A percentile compares a stretch with the other conserved stretches of the same genome.
These are phyloP conservation scores for Pipra filicauda DNA, from an alignment of 2,113 vertebrate genomes.

Conservation along the genomic window DNA sequence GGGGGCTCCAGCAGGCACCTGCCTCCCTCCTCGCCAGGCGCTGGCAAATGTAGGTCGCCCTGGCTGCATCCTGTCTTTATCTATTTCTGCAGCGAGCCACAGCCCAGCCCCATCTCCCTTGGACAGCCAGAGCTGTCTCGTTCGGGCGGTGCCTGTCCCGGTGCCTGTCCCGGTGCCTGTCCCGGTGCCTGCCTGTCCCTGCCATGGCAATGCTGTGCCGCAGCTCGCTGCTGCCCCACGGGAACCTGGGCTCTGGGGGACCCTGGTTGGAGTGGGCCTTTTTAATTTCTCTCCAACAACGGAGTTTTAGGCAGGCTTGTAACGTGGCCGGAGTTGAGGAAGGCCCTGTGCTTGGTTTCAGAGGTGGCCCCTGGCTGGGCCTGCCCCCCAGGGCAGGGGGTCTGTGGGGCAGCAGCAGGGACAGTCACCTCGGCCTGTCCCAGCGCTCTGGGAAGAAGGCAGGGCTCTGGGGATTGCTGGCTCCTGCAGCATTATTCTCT, in stretches of 20 bases:
- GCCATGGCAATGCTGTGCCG: background rate
- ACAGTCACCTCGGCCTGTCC: background rate
- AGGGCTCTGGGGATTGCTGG: background rate
- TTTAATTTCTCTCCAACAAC: background rate
- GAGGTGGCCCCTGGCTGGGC: background rate
- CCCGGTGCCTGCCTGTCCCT: background rate
- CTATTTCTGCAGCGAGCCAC: fast-evolving
- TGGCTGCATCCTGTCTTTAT: background rate
- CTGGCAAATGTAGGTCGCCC: background rate
- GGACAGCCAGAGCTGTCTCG: background rate
- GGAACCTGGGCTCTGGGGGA: background rate
- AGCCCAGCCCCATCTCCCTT: background rate
- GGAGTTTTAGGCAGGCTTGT: background rate
- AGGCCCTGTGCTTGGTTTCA: background rate
- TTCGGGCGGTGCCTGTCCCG: background rate
- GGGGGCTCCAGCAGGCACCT: background rate
- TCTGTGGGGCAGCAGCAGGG: background rate
- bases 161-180: no score
- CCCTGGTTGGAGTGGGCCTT: background rate
- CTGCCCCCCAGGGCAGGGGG: fast-evolving
- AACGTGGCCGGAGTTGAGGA: background rate
- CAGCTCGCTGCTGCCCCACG: background rate
- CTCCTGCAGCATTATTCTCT: background rate
- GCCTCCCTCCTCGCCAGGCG: fast-evolving
- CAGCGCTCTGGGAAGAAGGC: background rate